These are phyloP conservation scores for Drosophila trichaetosa DNA, from an alignment of 2,888 invertebrate species.

Conservation along the genomic window DNA sequence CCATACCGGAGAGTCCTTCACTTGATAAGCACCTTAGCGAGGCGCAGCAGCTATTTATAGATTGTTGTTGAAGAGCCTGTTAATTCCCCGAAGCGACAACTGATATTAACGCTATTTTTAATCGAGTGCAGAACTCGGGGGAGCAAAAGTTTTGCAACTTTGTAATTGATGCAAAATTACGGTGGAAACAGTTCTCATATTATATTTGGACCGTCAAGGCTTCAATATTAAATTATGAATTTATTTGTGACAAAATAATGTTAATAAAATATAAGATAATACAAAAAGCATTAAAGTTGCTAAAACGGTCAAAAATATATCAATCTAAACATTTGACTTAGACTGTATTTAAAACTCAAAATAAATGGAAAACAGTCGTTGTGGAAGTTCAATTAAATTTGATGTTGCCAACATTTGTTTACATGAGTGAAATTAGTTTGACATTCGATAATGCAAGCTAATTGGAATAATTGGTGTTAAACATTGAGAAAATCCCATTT, in stretches of 20 bases:
- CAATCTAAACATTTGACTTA: neutral
- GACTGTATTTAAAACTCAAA: neutral
- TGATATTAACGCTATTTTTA: constrained; percentile 32
- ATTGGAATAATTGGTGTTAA: neutral
- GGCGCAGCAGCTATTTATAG: constrained; percentile 49
- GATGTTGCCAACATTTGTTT: neutral
- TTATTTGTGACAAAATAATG: neutral
- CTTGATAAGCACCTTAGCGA: constrained; percentile 41
- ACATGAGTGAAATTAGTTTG: neutral
- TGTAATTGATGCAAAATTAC: neutral
- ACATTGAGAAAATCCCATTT: neutral
- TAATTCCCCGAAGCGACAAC: constrained; percentile 25
- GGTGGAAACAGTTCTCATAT: neutral
- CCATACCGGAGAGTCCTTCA: constrained; percentile 21
- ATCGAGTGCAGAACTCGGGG: constrained; percentile 18
- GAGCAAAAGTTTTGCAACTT: neutral
- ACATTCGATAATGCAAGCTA: neutral
- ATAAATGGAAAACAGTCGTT: neutral
- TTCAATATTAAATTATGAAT: neutral
- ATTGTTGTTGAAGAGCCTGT: constrained; percentile 36
- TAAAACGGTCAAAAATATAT: neutral
- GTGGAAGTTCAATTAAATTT: neutral
- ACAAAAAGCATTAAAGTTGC: neutral
- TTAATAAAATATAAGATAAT: neutral
- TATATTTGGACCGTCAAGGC: neutral